These are phyloP conservation scores for Drosophila burlai DNA, from an alignment of 1,140 invertebrate genomes.

Conservation along the genomic window DNA sequence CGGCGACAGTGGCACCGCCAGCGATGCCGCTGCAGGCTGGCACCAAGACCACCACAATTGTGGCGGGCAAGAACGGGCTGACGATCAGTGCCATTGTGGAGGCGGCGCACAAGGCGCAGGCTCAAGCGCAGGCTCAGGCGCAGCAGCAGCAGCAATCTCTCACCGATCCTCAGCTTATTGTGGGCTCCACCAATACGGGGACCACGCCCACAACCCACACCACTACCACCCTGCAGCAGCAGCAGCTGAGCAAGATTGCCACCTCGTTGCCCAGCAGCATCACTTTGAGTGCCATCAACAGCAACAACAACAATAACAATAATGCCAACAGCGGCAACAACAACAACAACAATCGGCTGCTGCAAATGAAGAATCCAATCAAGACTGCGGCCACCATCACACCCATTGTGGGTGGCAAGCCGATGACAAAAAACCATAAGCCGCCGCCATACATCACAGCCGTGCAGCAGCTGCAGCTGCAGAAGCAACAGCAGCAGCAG, in stretches of 20 bases:
- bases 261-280: conserved; percentile 76
- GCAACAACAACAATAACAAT: conserved; percentile 55
- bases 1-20: conserved; percentile 17
- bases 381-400: conserved; percentile 80
- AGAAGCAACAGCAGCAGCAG: conserved; percentile 78
- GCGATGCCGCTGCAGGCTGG: conserved; percentile 23
- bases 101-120: conserved; percentile 68
- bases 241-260: conserved; percentile 70
- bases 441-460: conserved; percentile 83
- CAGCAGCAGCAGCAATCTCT: conserved; percentile 26
- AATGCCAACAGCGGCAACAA: conserved; percentile 51
- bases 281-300: conserved; percentile 73
- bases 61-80: conserved; percentile 76
- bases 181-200: conserved; percentile 89
- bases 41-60: conserved; percentile 72
- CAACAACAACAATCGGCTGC: conserved; percentile 48
- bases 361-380: conserved; percentile 71
- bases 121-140: conserved; percentile 27
- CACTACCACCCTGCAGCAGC: conserved; percentile 57
- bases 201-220: conserved; percentile 85
- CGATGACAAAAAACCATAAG: conserved; percentile 84
- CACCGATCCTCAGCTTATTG: conserved; percentile 66
- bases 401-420: conserved; percentile 77
- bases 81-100: conserved; percentile 83
- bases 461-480: conserved; percentile 79